Evolutionary conservation across 2,888 invertebrate genomes (phyloP).

Genomic region (Nemapogon koenigi): DNA sequence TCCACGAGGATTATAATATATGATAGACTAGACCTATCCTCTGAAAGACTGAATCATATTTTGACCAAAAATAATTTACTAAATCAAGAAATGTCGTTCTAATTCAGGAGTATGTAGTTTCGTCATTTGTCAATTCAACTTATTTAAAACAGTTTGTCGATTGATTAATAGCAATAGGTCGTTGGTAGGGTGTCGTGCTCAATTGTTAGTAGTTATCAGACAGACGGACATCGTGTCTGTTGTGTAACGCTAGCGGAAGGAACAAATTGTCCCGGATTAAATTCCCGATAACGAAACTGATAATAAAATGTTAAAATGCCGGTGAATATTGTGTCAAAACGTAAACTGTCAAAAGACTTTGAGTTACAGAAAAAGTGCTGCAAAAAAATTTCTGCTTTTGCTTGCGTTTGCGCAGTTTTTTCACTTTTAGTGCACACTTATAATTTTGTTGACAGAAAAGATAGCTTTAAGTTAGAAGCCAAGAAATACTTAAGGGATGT

Average conservation of each 20-base stretch:
- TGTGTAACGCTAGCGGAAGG: constrained; percentile 55
- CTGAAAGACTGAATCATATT: too few relatives aligned
- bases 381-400: constrained; percentile 37
- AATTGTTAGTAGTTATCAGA: constrained; percentile 24
- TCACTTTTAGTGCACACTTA: constrained; percentile 44
- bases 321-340: constrained; percentile 12
- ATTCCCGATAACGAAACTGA: constrained; percentile 17
- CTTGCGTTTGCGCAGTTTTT: constrained; percentile 37
- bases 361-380: constrained; percentile 27
- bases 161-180: too few relatives aligned
- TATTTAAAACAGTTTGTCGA: too few relatives aligned
- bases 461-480: constrained; percentile 25
- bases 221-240: constrained; percentile 18
- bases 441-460: constrained; percentile 29
- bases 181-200: constrained; percentile 25
- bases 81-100: too few relatives aligned
- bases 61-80: too few relatives aligned
- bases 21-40: too few relatives aligned
- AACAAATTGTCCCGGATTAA: constrained; percentile 43
- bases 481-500: constrained; percentile 26
- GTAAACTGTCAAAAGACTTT: constrained; percentile 20
- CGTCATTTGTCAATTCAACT: too few relatives aligned
- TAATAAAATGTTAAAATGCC: constrained; percentile 14
- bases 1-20: too few relatives aligned
- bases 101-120: too few relatives aligned